phyloP scores from a whole-genome alignment of 2,797 vertebrate species.

The Siniperca scherzeri region DNA sequence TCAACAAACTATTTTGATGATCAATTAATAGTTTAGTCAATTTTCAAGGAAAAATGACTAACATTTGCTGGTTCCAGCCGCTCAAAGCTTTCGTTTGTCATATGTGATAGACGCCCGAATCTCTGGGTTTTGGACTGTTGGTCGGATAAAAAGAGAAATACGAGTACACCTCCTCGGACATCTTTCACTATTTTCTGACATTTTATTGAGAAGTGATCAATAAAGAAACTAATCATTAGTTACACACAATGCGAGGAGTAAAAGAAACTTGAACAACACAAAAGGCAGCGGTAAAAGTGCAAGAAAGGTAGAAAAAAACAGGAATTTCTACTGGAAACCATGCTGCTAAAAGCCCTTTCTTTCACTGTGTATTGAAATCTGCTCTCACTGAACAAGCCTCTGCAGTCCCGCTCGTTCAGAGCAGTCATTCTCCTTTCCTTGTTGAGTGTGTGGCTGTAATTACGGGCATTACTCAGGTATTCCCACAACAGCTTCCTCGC shows the following conservation, averaged over 20 bases:
- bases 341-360: neutral
- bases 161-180: neutral
- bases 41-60: too few relatives aligned
- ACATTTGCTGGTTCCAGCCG: too few relatives aligned
- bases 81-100: neutral
- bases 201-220: too few relatives aligned
- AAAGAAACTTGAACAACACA: neutral
- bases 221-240: neutral
- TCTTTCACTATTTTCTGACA: too few relatives aligned
- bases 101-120: too few relatives aligned
- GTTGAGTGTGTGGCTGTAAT: conserved; percentile 30
- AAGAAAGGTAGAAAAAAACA: neutral
- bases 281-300: too few relatives aligned
- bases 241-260: neutral
- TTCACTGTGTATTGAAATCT: neutral
- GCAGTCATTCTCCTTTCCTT: neutral
- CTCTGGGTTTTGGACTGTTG: neutral
- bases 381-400: neutral
- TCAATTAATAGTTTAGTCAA: too few relatives aligned
- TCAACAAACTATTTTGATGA: neutral
- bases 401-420: neutral
- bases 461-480: conserved; percentile 48
- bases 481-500: conserved; percentile 13
- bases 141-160: neutral
- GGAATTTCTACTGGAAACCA: neutral